phyloP scores from a whole-genome alignment of 2,888 invertebrate genomes.

The Saturnia pavonia region DNA sequence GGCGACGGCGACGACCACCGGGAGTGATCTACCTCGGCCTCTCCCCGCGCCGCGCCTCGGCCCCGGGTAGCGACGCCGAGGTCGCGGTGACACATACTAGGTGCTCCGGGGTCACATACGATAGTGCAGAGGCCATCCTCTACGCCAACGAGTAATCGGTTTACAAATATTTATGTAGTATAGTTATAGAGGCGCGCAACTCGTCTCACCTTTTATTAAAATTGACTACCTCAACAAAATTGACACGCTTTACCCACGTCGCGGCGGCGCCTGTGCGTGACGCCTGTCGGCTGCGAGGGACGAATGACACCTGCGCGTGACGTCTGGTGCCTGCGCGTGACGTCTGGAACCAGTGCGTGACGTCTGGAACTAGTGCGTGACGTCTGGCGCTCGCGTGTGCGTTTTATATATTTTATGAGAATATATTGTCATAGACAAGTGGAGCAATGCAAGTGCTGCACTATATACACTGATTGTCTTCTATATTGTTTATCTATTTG shows the following conservation, averaged over 20 bases:
- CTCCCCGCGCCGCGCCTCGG: neutral
- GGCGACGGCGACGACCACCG: neutral
- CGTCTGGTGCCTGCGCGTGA: neutral
- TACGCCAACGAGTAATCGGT: neutral
- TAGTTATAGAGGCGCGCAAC: neutral
- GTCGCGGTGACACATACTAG: too few relatives aligned
- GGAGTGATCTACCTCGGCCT: neutral
- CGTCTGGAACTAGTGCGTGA: too few relatives aligned
- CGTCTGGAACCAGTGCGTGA: too few relatives aligned
- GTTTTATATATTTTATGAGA: too few relatives aligned
- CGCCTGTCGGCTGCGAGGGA: too few relatives aligned
- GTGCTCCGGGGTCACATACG: too few relatives aligned
- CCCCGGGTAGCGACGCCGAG: neutral
- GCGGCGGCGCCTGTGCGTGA: neutral
- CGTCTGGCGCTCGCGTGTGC: too few relatives aligned
- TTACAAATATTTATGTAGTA: neutral
- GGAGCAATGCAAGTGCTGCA: neutral
- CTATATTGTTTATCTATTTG: neutral
- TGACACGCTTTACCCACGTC: neutral
- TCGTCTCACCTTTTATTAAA: neutral
- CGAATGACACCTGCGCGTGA: neutral
- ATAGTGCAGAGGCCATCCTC: neutral
- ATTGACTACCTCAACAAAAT: neutral
- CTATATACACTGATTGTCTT: neutral
- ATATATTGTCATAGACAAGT: neutral